Evolutionary conservation across 2,888 invertebrate genomes (phyloP).

Genomic region (Corythucha ciliata): DNA sequence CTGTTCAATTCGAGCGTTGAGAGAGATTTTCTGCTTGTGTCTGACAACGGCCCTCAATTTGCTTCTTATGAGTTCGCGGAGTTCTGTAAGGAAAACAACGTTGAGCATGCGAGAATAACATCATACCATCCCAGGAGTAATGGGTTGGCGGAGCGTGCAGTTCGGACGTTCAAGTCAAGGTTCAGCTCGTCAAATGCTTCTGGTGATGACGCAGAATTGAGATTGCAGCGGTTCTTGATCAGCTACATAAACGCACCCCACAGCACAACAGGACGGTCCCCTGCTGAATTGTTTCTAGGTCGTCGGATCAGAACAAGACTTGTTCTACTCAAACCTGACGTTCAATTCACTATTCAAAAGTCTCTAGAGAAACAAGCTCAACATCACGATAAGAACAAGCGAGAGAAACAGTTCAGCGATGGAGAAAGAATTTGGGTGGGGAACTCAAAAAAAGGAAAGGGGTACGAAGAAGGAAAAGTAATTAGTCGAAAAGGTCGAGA

Average conservation of each 20-base stretch:
- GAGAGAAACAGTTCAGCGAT: too few relatives aligned
- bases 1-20: too few relatives aligned
- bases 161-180: slow-evolving; percentile 16
- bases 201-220: neutral
- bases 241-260: slow-evolving; percentile 10
- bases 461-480: too few relatives aligned
- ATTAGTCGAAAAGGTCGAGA: too few relatives aligned
- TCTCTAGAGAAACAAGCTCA: too few relatives aligned
- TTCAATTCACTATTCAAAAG: too few relatives aligned
- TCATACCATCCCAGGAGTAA: slow-evolving; percentile 16
- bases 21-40: too few relatives aligned
- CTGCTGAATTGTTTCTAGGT: slow-evolving; percentile 1
- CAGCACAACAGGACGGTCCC: neutral
- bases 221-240: slow-evolving; percentile 5
- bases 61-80: slow-evolving; percentile 9
- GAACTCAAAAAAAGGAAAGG: too few relatives aligned
- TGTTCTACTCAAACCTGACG: neutral
- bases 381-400: too few relatives aligned
- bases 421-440: too few relatives aligned
- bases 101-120: slow-evolving; percentile 13
- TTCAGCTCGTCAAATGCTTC: slow-evolving; percentile 2
- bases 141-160: slow-evolving; percentile 11
- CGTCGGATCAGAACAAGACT: neutral
- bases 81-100: slow-evolving; percentile 9
- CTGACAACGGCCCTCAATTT: slow-evolving; percentile 22